Conservation (phyloP, 2,113 vertebrate species). For the Cebidichthys violaceus region DNA sequence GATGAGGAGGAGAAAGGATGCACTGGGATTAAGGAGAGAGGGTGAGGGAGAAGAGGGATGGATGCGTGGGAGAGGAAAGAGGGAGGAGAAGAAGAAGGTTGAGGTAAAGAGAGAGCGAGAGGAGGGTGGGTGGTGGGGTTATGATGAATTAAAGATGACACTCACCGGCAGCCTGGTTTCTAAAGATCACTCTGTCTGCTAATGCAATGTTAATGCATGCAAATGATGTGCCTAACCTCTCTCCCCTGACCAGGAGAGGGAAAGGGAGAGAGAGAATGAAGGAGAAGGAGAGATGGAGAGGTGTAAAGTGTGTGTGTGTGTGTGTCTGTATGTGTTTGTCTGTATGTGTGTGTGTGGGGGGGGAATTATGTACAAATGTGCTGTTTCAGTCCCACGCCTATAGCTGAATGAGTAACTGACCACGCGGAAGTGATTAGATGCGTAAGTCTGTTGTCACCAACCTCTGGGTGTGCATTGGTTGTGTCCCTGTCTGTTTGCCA, state of each 20-base stretch:
- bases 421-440: constrained; percentile 47
- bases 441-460: constrained; percentile 11
- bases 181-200: constrained; percentile 82
- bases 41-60: constrained; percentile 15
- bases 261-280: constrained; percentile 11
- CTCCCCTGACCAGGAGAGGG: constrained; percentile 71
- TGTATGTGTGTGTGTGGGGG: neutral
- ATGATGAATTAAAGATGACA: constrained; percentile 85
- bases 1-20: constrained; percentile 38
- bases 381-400: constrained; percentile 24
- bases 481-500: constrained; percentile 36
- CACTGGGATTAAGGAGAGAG: constrained; percentile 26
- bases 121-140: constrained; percentile 59
- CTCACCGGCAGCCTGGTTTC: constrained; percentile 80
- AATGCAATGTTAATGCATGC: constrained; percentile 85
- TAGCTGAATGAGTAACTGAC: constrained; percentile 47
- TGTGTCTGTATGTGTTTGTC: too few relatives aligned
- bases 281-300: neutral
- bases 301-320: neutral
- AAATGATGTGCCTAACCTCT: constrained; percentile 81
- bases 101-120: constrained; percentile 51
- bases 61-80: constrained; percentile 29
- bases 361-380: constrained; percentile 25
- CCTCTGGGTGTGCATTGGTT: constrained; percentile 14
- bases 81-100: constrained; percentile 37